Evolutionary conservation across 2,113 vertebrate species (phyloP), one percentile per base, ranked within the genome.

Genomic region (Mormyrus lacerda): DNA sequence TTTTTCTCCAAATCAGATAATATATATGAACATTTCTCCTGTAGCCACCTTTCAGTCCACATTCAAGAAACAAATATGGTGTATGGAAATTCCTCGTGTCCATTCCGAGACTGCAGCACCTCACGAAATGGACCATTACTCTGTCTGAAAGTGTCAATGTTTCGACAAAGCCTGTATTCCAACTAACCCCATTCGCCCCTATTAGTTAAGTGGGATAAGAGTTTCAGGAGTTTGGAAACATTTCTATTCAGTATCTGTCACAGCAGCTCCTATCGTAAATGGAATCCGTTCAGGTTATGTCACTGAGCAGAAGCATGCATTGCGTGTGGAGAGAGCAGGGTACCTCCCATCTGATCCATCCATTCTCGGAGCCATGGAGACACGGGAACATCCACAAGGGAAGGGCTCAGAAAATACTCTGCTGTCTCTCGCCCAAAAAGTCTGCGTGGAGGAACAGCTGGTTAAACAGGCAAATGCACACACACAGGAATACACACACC

Each of bases 401-500:
- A 90, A 21, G 88, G 92, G 50, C 91, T 91, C 69, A 94, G 90
- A 24, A 94, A 93, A 87, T 93, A 93, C 69, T 93, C 92, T n/a
- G 94, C 93, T 8, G 87, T 91, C 5, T 92, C 92, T 61, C 89
- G 88, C 15, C 92, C 93, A 87, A 94, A 92, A 48, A 94, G 89
- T 31, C 94, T 95, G 85, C 1, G 31, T 21, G 82, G 35, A 24
- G n/a, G 83, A 89, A 50, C 35, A 65, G 9, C 21, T 65, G 87
- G 42, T 88, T 35, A 65, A 61, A 31, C 27, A 87, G 42, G 47
- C 53, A 48, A 39, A 88, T 8, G 45, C 39, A 73, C 53, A 88
- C 27, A 48, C n/a, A 31, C 73, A 65, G 50, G 19, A 17, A 85
- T 85, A 89, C 90, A 89, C 90, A 91, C 35, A 91, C 27, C 7